These are phyloP conservation scores for Prionchulus punctatus DNA, from an alignment of 2,888 invertebrate genomes.

Conservation along the genomic window DNA sequence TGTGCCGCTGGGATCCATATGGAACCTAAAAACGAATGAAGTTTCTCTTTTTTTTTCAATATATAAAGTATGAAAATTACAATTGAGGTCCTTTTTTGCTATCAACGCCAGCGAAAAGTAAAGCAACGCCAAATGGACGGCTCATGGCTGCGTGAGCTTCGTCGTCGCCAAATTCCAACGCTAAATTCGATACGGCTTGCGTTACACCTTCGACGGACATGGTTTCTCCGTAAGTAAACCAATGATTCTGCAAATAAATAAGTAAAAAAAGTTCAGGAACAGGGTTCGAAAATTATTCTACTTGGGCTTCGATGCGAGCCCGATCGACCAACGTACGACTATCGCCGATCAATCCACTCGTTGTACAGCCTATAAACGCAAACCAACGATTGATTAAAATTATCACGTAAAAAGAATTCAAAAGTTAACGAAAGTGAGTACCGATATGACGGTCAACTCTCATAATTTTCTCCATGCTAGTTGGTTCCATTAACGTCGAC, in stretches of 20 bases:
- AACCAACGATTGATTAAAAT: no score
- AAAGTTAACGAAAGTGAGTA: no score
- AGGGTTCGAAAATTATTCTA: conserved; percentile 12
- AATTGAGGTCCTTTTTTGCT: conserved; percentile 73
- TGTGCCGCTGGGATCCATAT: conserved; percentile 98
- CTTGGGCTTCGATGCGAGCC: conserved; percentile 83
- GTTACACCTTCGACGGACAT: conserved; percentile 96
- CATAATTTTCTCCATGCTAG: conserved; percentile 93
- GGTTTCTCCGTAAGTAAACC: conserved; percentile 89
- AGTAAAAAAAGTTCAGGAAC: neutral
- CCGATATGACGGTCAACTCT: conserved; percentile 93
- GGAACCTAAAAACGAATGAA: conserved; percentile 41
- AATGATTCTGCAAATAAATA: conserved; percentile 52
- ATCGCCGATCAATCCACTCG: conserved; percentile 94
- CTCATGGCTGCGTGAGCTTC: conserved; percentile 67
- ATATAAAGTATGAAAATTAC: conserved; percentile 34
- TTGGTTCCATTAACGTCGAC: conserved; percentile 84
- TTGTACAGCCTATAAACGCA: conserved; percentile 55
- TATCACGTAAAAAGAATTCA: no score
- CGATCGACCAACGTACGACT: conserved; percentile 81
- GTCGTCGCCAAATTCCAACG: conserved; percentile 98
- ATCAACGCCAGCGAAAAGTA: conserved; percentile 82
- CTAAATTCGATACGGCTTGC: conserved; percentile 91
- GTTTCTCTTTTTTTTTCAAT: neutral
- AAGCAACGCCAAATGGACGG: conserved; percentile 94